These are phyloP conservation scores for Bufotes viridis DNA, from an alignment of 2,797 vertebrate genomes.

Conservation along the genomic window DNA sequence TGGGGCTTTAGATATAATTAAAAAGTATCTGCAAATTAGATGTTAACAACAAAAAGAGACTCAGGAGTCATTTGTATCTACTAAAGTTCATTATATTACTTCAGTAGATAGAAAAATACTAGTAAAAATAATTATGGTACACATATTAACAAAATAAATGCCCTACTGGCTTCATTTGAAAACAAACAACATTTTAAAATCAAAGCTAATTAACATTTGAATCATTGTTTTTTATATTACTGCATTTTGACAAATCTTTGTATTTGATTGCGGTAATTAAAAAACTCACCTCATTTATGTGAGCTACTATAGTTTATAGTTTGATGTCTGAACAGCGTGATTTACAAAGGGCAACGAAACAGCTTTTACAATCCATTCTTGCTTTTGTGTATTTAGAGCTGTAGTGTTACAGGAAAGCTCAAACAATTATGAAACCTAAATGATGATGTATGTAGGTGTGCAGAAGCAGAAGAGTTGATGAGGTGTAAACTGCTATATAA, in stretches of 20 bases:
- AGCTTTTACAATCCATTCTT: not conserved
- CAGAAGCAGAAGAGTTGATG: too few relatives aligned
- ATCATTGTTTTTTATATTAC: not conserved
- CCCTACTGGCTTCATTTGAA: not conserved
- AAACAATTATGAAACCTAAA: not conserved
- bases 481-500: too few relatives aligned
- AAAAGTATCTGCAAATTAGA: constrained; percentile 47
- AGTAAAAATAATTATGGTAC: constrained; percentile 12
- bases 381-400: not conserved
- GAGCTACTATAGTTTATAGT: not conserved
- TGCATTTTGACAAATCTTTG: not conserved
- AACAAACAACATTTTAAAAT: constrained; percentile 3
- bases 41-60: constrained; percentile 29
- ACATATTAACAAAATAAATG: constrained; percentile 1
- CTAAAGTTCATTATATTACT: not conserved
- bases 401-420: not conserved
- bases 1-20: constrained; percentile 35
- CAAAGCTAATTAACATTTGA: not conserved
- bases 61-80: constrained; percentile 33
- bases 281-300: not conserved
- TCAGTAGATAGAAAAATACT: not conserved
- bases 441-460: not conserved
- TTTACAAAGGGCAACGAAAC: not conserved
- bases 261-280: not conserved
- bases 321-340: not conserved